These are phyloP conservation scores for Pentalonia nigronervosa DNA, from an alignment of 1,140 invertebrate species.

Conservation along the genomic window DNA sequence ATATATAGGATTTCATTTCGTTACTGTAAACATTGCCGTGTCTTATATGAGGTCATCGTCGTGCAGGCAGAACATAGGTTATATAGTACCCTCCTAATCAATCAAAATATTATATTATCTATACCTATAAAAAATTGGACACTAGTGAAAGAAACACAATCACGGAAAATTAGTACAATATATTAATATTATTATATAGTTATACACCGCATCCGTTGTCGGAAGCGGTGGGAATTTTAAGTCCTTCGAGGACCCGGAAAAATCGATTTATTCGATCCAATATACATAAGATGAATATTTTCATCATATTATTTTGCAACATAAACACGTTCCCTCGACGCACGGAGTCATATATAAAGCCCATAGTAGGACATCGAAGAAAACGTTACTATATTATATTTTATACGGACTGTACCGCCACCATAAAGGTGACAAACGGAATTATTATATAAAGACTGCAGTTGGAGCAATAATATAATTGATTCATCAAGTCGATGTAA, in stretches of 20 bases:
- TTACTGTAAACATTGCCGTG: neutral
- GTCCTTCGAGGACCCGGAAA: slow-evolving; percentile 35
- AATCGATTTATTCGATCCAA: neutral
- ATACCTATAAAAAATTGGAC: neutral
- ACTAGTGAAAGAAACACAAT: slow-evolving; percentile 6
- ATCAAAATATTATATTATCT: neutral
- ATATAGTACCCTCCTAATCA: neutral
- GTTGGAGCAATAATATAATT: neutral
- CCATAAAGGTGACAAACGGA: slow-evolving; percentile 4
- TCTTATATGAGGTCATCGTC: neutral
- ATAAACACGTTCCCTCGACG: neutral
- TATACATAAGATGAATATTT: slow-evolving; percentile 43
- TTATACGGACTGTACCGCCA: neutral
- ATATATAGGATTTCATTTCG: slow-evolving; percentile 4
- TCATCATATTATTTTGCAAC: slow-evolving; percentile 33
- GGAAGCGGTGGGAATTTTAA: neutral
- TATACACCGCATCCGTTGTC: neutral
- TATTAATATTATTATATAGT: slow-evolving; percentile 11
- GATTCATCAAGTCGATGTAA: neutral
- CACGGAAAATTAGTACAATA: neutral
- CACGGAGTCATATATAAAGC: neutral
- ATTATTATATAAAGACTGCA: neutral
- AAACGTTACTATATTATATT: slow-evolving; percentile 2
- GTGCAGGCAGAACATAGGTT: neutral
- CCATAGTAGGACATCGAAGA: slow-evolving; percentile 33